Conservation (phyloP, 2,797 vertebrate species). For the Neopelma chrysocephalum region DNA sequence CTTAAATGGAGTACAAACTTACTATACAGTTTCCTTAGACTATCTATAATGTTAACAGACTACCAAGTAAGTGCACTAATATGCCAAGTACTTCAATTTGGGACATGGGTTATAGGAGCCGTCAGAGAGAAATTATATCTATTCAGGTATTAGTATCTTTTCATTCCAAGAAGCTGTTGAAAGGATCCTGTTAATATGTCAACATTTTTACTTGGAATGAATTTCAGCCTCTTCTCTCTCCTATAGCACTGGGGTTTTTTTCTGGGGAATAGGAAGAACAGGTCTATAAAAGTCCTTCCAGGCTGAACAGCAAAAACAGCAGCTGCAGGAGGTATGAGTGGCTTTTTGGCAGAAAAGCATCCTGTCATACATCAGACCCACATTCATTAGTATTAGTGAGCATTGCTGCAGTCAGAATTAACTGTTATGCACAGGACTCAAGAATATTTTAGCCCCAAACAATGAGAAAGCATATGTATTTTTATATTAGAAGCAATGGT, state of each 20-base stretch:
- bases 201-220: background rate
- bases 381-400: conserved; percentile 15
- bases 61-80: background rate
- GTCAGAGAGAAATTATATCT: background rate
- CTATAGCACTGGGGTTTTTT: background rate
- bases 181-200: background rate
- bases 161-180: background rate
- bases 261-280: background rate
- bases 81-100: background rate
- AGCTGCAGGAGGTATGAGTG: conserved; percentile 1
- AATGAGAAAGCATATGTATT: background rate
- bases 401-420: background rate
- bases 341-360: conserved; percentile 34
- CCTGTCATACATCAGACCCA: conserved; percentile 10
- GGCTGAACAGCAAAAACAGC: conserved; percentile 24
- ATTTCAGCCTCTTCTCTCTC: background rate
- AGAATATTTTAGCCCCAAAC: conserved; percentile 21
- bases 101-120: background rate
- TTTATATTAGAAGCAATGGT: background rate
- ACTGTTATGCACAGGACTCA: background rate
- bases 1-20: background rate
- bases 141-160: background rate
- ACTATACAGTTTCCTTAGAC: background rate
- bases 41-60: background rate
- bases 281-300: background rate